These are phyloP conservation scores for Phrynosoma blainvillii DNA, from an alignment of 2,113 vertebrate species.

Conservation along the genomic window DNA sequence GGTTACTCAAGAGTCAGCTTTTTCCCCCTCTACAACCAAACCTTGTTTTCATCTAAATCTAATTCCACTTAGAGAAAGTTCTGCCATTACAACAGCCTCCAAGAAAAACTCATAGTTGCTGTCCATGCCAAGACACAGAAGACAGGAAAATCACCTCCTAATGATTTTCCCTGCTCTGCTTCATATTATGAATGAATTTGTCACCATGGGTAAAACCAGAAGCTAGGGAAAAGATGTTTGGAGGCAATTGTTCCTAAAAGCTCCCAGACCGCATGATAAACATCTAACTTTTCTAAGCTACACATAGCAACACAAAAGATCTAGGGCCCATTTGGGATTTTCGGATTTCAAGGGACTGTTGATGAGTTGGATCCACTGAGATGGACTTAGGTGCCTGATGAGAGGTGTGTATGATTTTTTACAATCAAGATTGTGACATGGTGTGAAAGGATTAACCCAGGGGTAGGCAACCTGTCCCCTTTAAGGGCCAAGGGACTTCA, in stretches of 20 bases:
- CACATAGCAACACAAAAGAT: no score
- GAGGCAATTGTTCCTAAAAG: no score
- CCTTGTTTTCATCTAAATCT: background rate
- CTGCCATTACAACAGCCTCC: background rate
- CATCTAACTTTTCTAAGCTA: background rate
- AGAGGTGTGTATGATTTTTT: no score
- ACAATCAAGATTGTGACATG: background rate
- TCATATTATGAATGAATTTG: background rate
- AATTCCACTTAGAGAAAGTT: conserved; percentile 27
- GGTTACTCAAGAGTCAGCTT: background rate
- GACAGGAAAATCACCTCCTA: background rate
- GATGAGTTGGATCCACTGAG: background rate
- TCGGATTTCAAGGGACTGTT: background rate
- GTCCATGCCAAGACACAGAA: background rate
- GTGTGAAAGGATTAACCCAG: background rate
- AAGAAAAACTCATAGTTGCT: background rate
- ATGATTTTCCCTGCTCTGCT: background rate
- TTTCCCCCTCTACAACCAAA: background rate
- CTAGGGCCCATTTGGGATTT: background rate
- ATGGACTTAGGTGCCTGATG: background rate
- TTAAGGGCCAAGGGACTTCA: no score
- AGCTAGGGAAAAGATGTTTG: no score
- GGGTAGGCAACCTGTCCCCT: no score
- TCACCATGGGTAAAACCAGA: background rate
- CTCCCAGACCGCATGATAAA: no score